These are phyloP conservation scores for Synergus laeviventris DNA, from an alignment of 2,888 invertebrate species.

Conservation along the genomic window DNA sequence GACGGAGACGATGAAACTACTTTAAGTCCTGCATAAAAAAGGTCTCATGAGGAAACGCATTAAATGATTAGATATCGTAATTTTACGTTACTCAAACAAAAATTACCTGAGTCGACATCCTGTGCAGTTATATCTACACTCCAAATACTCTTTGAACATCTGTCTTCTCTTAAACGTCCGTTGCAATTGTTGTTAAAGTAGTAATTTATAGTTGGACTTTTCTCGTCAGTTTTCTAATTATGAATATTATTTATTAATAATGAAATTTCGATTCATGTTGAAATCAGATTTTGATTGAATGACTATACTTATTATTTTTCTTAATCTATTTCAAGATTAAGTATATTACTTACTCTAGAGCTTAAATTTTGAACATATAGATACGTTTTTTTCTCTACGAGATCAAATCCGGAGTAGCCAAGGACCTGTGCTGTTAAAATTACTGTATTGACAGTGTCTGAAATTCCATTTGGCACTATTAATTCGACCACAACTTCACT, in stretches of 20 bases:
- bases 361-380: conserved; percentile 60
- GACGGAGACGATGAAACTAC: conserved; percentile 68
- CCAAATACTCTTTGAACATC: conserved; percentile 84
- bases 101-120: conserved; percentile 57
- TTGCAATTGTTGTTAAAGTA: conserved; percentile 81
- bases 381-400: conserved; percentile 65
- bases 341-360: conserved; percentile 52
- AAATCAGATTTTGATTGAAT: background rate
- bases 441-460: conserved; percentile 57
- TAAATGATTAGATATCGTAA: background rate
- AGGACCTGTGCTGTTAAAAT: conserved; percentile 57
- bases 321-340: background rate
- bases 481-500: conserved; percentile 60
- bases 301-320: background rate
- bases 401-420: conserved; percentile 54
- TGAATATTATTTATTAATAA: background rate
- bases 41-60: background rate
- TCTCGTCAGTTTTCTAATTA: conserved; percentile 76
- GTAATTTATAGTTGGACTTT: conserved; percentile 80
- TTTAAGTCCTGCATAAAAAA: conserved; percentile 64
- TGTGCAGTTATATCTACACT: conserved; percentile 78
- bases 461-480: conserved; percentile 54
- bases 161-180: conserved; percentile 77
- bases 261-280: background rate
- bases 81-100: conserved; percentile 16